phyloP scores from a whole-genome alignment of 1,140 invertebrate genomes.

The Leguminivora glycinivorella region DNA sequence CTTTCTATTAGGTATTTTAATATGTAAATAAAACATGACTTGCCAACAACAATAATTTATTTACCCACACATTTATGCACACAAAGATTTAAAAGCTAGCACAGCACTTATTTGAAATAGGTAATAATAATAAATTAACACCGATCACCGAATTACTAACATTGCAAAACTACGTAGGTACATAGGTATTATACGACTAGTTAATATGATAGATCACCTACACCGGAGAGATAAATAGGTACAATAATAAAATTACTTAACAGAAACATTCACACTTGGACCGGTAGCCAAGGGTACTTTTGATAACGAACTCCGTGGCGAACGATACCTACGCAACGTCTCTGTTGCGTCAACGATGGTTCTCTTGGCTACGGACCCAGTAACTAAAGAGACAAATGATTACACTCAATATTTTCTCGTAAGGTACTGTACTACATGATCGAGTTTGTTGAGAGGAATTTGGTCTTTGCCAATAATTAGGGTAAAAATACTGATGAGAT shows the following conservation, averaged over 20 bases:
- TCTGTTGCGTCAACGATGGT: no score
- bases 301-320: no score
- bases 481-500: no score
- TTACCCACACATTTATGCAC: slow-evolving; percentile 65
- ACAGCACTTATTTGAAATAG: slow-evolving; percentile 41
- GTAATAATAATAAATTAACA: slow-evolving; percentile 27
- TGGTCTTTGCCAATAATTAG: no score
- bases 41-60: slow-evolving; percentile 74
- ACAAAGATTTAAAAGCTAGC: slow-evolving; percentile 64
- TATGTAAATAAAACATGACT: slow-evolving; percentile 34
- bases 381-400: no score
- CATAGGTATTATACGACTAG: slow-evolving; percentile 8
- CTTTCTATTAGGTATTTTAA: background rate
- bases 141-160: slow-evolving; percentile 19
- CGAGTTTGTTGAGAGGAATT: no score
- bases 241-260: background rate
- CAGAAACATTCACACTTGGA: no score
- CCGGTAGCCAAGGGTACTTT: no score
- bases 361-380: no score
- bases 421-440: no score
- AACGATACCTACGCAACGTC: no score
- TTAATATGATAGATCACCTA: slow-evolving; percentile 26
- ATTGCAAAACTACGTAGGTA: background rate
- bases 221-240: background rate
- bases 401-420: no score